A percentile compares a stretch with the other conserved stretches of the same genome.
Conservation (phyloP, 2,797 vertebrate genomes). For the Balearica regulorum region DNA sequence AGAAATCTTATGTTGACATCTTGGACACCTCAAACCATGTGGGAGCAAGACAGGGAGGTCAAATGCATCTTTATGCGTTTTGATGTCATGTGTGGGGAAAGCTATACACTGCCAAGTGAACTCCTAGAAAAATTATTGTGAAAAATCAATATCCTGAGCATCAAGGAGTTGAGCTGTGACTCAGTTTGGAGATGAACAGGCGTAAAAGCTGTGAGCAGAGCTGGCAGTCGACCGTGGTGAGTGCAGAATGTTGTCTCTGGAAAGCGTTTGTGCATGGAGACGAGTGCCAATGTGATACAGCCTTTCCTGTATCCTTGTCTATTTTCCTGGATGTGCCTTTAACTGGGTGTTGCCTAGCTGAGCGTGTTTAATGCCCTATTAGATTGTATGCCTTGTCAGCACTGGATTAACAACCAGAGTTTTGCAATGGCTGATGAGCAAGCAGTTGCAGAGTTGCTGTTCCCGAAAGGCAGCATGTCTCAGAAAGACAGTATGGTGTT, state of each 20-base stretch:
- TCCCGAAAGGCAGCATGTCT: background rate
- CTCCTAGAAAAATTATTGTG: background rate
- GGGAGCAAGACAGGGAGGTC: background rate
- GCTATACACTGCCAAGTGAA: background rate
- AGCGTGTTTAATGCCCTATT: background rate
- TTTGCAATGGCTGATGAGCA: background rate
- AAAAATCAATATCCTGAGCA: background rate
- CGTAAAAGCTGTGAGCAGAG: background rate
- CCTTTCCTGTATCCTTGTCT: background rate
- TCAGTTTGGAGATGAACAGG: background rate
- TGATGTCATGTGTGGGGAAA: background rate
- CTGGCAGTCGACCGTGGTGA: rapidly evolving
- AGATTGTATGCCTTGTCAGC: background rate
- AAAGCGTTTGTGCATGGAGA: background rate
- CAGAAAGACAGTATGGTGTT: background rate
- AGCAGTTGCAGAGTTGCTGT: background rate
- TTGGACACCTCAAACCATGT: background rate
- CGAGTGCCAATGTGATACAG: background rate
- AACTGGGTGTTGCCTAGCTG: background rate
- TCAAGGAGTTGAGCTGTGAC: background rate
- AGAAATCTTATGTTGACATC: background rate
- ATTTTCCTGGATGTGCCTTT: background rate
- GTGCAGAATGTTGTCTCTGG: background rate
- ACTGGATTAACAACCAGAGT: background rate
- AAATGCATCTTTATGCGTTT: background rate